phyloP scores from a whole-genome alignment of 2,888 invertebrate genomes.

The Eupeodes latifasciatus region DNA sequence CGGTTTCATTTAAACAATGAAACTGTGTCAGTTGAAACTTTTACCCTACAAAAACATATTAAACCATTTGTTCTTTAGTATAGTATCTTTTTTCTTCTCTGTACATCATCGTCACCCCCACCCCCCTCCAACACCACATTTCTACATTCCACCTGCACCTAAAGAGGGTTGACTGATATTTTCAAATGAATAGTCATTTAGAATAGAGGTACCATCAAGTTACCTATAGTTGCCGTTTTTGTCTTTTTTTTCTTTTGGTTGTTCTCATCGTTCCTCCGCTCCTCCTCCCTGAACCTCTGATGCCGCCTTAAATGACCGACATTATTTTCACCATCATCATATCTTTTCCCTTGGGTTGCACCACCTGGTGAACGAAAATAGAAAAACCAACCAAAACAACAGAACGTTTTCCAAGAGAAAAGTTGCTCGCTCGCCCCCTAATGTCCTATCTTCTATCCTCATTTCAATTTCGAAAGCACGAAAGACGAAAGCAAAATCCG shows the following conservation, averaged over 20 bases:
- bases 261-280: not conserved
- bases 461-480: slow-evolving; percentile 71
- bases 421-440: slow-evolving; percentile 64
- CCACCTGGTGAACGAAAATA: slow-evolving; percentile 48
- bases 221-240: slow-evolving; percentile 28
- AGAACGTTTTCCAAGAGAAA: slow-evolving; percentile 40
- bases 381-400: not conserved
- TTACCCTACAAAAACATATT: slow-evolving; percentile 30
- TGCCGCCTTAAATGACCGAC: slow-evolving; percentile 55
- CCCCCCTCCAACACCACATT: too few relatives aligned
- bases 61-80: slow-evolving; percentile 27
- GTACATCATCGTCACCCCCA: not conserved
- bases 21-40: slow-evolving; percentile 44
- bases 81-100: not conserved
- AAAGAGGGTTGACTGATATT: slow-evolving; percentile 40
- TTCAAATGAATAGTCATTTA: slow-evolving; percentile 60
- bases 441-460: slow-evolving; percentile 56
- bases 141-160: not conserved
- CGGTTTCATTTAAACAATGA: slow-evolving; percentile 30
- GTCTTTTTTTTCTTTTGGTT: not conserved
- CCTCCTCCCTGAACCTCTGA: not conserved
- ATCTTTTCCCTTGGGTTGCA: slow-evolving; percentile 22
- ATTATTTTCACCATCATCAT: slow-evolving; percentile 56
- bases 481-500: slow-evolving; percentile 47
- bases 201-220: slow-evolving; percentile 19